Base-by-base conservation (phyloP, 2,888 invertebrate genomes). In the Drosophila stalkeri region DNA sequence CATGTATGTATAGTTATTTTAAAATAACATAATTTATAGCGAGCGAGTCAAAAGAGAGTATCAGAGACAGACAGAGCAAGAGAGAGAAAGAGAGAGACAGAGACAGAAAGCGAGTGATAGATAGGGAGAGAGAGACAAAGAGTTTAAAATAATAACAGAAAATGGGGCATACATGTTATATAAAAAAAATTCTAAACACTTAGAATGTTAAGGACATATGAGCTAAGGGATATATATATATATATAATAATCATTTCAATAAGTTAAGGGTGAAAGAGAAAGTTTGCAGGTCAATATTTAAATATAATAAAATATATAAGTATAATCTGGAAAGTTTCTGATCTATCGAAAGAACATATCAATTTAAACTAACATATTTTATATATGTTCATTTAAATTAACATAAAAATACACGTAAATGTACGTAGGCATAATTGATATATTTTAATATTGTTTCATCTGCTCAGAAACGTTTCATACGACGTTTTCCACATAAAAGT, bases 11-110 rank as follows among this genome's bases (percentile, higher is more conserved):
- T 51, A 18, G 61, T 27, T 46, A 55, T 66, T 3, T 60, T 14
- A 23, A 52, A 61, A 41, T 47, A 20, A 59, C n/a, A 54, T 41
- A 20, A 72, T 47, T 31, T 55, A 18, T 63, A 76, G 77, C 82
- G 90, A 89, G 76, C 90, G 74, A 89, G 70, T 82, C 86, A 84
- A 81, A 65, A 86, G 67, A 86, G 23, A 68, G 63, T 56, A 67
- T 72, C 27, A 55, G 64, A 75, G 35, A 61, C 49, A 64, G 52
- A 62, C 46, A 68, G 43, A 70, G 37, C 63, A 16, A 72, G 59
- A 64, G 31, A 52, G 9, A 44, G n/a, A 60, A 12, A 49, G 63
- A 62, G 23, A 52, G 9, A 44, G n/a, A 60, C 14, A 49, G 63
- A 66, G 27, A 59, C 46, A 62, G 14, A 49, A n/a, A n/a, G n/a